Conservation (phyloP, 2,797 vertebrate genomes). For the Knipowitschia caucasica region DNA sequence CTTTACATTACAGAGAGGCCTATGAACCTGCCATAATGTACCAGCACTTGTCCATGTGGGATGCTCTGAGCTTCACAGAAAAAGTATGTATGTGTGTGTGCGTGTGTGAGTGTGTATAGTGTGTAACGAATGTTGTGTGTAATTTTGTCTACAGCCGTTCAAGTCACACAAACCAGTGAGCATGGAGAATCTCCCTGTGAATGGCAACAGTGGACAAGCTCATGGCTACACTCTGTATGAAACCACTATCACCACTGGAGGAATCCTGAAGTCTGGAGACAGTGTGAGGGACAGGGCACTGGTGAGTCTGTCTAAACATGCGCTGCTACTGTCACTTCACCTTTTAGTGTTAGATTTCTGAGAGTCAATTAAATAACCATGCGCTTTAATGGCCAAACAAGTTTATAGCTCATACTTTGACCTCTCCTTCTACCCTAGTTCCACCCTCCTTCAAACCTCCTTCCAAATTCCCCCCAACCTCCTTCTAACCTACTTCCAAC, state of each 20-base stretch:
- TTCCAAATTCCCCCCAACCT: too few relatives aligned
- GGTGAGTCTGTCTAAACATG: constrained; percentile 66
- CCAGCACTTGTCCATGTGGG: constrained; percentile 89
- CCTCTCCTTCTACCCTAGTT: too few relatives aligned
- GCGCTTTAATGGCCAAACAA: too few relatives aligned
- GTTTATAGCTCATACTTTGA: too few relatives aligned
- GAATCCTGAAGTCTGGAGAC: constrained; percentile 76
- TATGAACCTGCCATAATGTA: constrained; percentile 81
- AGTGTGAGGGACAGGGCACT: constrained; percentile 85
- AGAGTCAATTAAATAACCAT: too few relatives aligned
- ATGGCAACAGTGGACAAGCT: constrained; percentile 84
- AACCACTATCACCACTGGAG: constrained; percentile 80
- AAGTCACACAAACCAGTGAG: constrained; percentile 79
- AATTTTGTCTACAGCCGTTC: constrained; percentile 67
- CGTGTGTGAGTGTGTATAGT: background rate
- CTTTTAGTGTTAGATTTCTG: too few relatives aligned
- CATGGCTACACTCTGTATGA: constrained; percentile 91
- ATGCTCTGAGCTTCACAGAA: constrained; percentile 77
- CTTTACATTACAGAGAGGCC: constrained; percentile 71
- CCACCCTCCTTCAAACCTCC: too few relatives aligned
- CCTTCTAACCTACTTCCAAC: too few relatives aligned
- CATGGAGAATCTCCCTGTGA: constrained; percentile 89
- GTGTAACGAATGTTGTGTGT: background rate
- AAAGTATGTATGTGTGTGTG: constrained; percentile 65
- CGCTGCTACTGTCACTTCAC: too few relatives aligned